Evolutionary conservation across 2,888 invertebrate species (phyloP).

Genomic region (Urechis unicinctus): DNA sequence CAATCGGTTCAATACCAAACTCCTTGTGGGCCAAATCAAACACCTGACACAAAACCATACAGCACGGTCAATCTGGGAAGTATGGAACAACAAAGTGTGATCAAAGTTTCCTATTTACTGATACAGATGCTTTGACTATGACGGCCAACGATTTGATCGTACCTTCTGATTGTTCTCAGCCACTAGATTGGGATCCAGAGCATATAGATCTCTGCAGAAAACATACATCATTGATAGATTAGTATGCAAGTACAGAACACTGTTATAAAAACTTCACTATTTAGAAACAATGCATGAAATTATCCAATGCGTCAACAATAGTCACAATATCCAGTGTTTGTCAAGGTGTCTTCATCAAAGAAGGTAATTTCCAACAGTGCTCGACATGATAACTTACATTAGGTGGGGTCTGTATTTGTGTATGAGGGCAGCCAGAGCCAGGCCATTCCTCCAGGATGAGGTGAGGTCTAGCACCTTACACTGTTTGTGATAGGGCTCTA

Average conservation of each 20-base stretch:
- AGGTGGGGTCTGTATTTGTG: constrained; percentile 85
- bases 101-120: too few species aligned
- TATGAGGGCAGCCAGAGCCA: constrained; percentile 68
- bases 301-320: too few species aligned
- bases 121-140: too few species aligned
- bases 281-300: too few species aligned
- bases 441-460: constrained; percentile 64
- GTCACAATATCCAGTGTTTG: too few species aligned
- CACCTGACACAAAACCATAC: constrained; percentile 55
- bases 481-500: constrained; percentile 58
- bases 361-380: not conserved
- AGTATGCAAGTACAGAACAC: too few species aligned
- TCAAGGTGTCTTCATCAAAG: too few species aligned
- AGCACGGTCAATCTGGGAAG: not conserved
- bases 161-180: constrained; percentile 66
- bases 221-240: too few species aligned
- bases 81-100: too few species aligned
- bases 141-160: too few species aligned
- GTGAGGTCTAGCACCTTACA: constrained; percentile 62
- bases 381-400: constrained; percentile 32
- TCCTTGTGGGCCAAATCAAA: constrained; percentile 81
- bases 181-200: constrained; percentile 61
- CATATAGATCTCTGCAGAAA: constrained; percentile 61
- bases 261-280: too few species aligned
- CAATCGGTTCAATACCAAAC: constrained; percentile 65